Evolutionary conservation across 1,140 invertebrate genomes (phyloP).

Genomic region (Brachionus rubens): DNA sequence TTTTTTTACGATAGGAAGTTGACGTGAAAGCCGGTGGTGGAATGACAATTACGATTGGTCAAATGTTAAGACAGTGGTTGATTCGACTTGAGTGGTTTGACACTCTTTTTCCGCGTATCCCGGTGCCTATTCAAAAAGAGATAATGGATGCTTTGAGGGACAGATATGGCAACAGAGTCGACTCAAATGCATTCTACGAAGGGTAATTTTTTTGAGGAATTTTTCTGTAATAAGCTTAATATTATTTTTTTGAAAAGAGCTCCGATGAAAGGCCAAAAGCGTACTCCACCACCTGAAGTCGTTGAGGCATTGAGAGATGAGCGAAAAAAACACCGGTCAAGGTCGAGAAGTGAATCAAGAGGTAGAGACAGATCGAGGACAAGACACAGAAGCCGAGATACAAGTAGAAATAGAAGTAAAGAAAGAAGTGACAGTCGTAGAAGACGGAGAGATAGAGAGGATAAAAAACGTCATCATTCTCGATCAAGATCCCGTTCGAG

Average conservation of each 20-base stretch:
- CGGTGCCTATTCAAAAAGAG: constrained; percentile 90
- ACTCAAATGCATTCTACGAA: constrained; percentile 10
- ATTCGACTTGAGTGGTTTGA: constrained; percentile 89
- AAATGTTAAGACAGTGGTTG: constrained; percentile 85
- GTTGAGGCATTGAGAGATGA: constrained; percentile 23
- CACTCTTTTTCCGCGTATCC: constrained; percentile 94
- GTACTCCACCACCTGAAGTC: neutral
- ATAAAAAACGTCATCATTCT: neutral
- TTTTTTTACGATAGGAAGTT: constrained; percentile 63
- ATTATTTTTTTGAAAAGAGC: neutral
- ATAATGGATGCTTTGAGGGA: constrained; percentile 49
- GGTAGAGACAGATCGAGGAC: constrained; percentile 9
- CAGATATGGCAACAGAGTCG: constrained; percentile 4
- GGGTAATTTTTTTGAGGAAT: neutral
- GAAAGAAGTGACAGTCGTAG: neutral
- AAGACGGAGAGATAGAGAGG: neutral
- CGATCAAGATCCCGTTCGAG: neutral
- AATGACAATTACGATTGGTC: constrained; percentile 85
- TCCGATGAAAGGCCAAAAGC: neutral
- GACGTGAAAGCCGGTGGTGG: constrained; percentile 96
- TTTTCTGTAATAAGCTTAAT: no score
- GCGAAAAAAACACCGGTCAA: constrained; percentile 26
- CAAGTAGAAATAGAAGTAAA: neutral
- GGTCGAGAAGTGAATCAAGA: neutral
- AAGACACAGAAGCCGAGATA: neutral